A percentile compares a stretch with the other conserved stretches of the same genome.
Conservation (phyloP, 2,888 invertebrate genomes). For the Noctua pronuba region DNA sequence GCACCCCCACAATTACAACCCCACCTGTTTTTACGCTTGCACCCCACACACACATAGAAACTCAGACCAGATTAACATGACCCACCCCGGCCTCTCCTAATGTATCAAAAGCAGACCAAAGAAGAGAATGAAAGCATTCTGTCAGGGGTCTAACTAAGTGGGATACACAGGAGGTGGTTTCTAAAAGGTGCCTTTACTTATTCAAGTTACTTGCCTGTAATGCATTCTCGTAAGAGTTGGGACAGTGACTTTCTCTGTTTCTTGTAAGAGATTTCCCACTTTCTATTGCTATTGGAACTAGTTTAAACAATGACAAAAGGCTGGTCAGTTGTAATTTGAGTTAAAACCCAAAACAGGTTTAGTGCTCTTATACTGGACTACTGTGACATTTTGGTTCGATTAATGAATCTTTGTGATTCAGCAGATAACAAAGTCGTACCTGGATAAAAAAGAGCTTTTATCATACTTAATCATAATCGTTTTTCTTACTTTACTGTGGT, state of each 20-base stretch:
- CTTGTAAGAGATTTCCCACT: slow-evolving; percentile 18
- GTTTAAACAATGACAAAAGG: not conserved
- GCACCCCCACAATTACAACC: slow-evolving; percentile 73
- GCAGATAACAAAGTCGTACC: no score
- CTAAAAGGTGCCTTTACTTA: slow-evolving; percentile 72
- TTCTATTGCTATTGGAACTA: slow-evolving; percentile 19
- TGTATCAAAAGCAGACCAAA: slow-evolving; percentile 55
- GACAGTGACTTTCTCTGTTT: slow-evolving; percentile 6
- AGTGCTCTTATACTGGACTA: not conserved
- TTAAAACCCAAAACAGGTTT: not conserved
- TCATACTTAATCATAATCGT: not conserved
- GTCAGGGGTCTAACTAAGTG: slow-evolving; percentile 70
- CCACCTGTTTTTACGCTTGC: slow-evolving; percentile 74
- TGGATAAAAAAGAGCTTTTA: not conserved
- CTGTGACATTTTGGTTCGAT: not conserved
- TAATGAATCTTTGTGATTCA: not conserved
- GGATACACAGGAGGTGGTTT: slow-evolving; percentile 66
- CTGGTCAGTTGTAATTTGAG: not conserved
- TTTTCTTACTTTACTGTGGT: not conserved
- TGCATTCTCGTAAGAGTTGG: slow-evolving; percentile 32
- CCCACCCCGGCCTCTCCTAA: slow-evolving; percentile 60
- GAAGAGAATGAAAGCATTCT: slow-evolving; percentile 60
- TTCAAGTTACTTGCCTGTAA: slow-evolving; percentile 68
- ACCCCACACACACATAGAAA: slow-evolving; percentile 74
- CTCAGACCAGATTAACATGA: slow-evolving; percentile 69